Conservation (phyloP, 1,140 invertebrate genomes). For the Ptiloglossa arizonensis region DNA sequence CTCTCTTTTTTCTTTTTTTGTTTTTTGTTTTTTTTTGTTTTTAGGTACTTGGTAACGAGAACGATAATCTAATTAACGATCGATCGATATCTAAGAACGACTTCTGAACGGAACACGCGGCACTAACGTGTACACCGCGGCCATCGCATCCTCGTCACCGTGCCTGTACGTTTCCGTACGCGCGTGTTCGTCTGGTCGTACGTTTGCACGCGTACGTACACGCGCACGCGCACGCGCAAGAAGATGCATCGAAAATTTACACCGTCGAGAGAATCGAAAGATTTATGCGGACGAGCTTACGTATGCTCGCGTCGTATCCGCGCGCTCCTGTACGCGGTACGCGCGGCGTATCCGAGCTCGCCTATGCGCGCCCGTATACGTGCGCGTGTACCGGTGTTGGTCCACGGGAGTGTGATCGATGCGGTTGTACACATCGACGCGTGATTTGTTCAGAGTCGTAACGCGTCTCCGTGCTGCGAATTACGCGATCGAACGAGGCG, state of each 20-base stretch:
- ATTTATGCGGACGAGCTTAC: conserved; percentile 34
- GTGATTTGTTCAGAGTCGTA: conserved; percentile 50
- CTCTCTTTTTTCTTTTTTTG: too few relatives aligned
- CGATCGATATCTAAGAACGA: conserved; percentile 48
- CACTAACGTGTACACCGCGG: background rate
- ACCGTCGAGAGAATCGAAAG: background rate
- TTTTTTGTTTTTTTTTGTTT: conserved; percentile 8
- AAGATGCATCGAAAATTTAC: conserved; percentile 34
- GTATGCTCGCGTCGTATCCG: background rate
- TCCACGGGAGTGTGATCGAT: conserved; percentile 7
- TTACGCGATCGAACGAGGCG: conserved; percentile 28
- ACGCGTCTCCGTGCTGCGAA: conserved; percentile 32
- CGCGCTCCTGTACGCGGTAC: too few relatives aligned
- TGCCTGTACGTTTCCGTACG: background rate
- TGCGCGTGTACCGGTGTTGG: background rate
- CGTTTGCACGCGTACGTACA: background rate
- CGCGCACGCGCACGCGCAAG: conserved; percentile 4
- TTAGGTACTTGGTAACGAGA: conserved; percentile 61
- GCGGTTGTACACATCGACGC: conserved; percentile 29
- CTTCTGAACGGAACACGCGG: conserved; percentile 41
- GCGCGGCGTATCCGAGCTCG: background rate
- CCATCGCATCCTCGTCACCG: conserved; percentile 4
- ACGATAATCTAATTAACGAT: conserved; percentile 56
- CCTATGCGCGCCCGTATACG: background rate
- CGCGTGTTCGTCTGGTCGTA: too few relatives aligned